Evolutionary conservation across 2,113 vertebrate species (phyloP), one percentile per base, ranked within the genome.

Genomic region (Probosciger aterrimus): DNA sequence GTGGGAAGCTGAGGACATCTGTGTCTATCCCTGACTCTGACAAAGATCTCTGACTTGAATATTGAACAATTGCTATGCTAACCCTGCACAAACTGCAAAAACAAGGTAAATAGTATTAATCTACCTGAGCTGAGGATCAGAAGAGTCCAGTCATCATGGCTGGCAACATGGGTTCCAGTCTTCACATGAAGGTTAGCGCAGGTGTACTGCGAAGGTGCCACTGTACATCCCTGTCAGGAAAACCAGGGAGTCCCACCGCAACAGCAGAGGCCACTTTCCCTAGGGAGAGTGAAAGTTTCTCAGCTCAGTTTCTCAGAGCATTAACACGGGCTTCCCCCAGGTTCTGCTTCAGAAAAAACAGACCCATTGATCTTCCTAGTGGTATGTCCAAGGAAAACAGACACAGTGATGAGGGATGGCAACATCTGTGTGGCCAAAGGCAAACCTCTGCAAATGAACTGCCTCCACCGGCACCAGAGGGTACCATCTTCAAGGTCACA

Each of bases 301-400:
- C 62, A 59, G 41, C 31, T 57, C 55, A 49, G 31, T 25, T 67
- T 85, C 31, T 55, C 57, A 63, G 46, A 23, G 8, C 35, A 24
- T 43, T 41, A 76, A 37, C 15, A 79, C 25, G 47, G 15, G 23
- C 22, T 90, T 92, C 5, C 10, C 8, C 3, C 35, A 47, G 10
- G 7, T 64, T 67, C 69, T 59, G 10, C 55, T 68, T 78, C 65
- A 87, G 44, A 52, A 92, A 46, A 86, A 43, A 2, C 25, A 83
- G 31, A 13, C 22, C 22, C 0, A 0, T 43, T 6, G 0, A 23
- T 55, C 62, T 60, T 91, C 70, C 28, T 43, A 23, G 41, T 7
- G 15, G 6, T n/a, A 44, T 6, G 33, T 73, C 59, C 44, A 64
- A 92, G 43, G 28, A 27, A 71, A 91, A 60, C 18, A 68, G 33